Percentiles rank a stretch among this genome's conserved stretches.
phyloP scores from a whole-genome alignment of 2,797 vertebrate genomes.

The Selene dorsalis region DNA sequence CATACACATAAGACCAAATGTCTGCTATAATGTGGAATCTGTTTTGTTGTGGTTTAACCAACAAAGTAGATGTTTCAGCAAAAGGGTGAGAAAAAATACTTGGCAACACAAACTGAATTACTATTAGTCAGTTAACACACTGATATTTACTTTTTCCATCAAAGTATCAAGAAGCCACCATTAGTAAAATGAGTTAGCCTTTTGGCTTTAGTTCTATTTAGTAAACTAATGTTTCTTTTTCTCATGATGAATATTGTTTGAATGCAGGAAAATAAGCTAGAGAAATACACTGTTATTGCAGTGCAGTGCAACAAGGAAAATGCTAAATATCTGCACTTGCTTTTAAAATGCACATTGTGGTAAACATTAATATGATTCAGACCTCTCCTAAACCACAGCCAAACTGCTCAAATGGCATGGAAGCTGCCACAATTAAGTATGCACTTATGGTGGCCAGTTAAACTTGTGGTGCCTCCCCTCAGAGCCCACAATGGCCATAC shows the following conservation, averaged over 20 bases:
- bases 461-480: background rate
- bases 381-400: background rate
- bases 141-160: background rate
- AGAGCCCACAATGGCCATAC: background rate
- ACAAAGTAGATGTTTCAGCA: background rate
- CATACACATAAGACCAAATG: background rate
- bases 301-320: background rate
- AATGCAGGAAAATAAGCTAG: background rate
- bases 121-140: background rate
- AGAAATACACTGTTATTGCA: background rate
- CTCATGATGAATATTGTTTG: background rate
- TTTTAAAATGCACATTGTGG: background rate
- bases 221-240: background rate
- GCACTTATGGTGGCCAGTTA: background rate
- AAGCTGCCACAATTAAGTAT: conserved; percentile 5
- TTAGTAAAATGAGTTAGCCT: background rate
- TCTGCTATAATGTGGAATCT: background rate
- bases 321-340: background rate
- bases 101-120: background rate
- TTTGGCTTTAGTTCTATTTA: background rate
- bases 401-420: conserved; percentile 10
- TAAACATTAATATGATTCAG: background rate
- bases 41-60: background rate
- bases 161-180: background rate
- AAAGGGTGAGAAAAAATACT: background rate